Base-by-base conservation (phyloP, 2,113 vertebrate genomes). In the Lichenostomus cassidix region DNA sequence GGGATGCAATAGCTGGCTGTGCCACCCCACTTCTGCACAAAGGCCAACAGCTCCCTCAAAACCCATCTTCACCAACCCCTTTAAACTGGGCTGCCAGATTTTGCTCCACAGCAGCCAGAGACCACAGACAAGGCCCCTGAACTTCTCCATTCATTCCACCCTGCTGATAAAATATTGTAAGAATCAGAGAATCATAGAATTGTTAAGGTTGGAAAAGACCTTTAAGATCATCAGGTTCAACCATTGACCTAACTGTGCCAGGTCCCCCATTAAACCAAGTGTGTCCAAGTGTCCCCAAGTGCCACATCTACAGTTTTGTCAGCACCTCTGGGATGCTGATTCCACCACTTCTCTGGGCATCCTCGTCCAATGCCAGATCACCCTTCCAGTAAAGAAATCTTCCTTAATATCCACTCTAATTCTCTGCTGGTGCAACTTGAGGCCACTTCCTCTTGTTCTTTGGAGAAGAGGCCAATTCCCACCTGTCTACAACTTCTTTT, bases 131-230 rank as follows among this genome's bases (percentile, higher is more conserved):
- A 59, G 35, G 37, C 24, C 24, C 2, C 0, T 6, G 18, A 62
- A 47, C 41, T 0, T 0, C 25, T 35, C 75, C 9, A 10, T 22
- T 58, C 4, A 2, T 37, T n/a, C 21, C 47, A 41, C 5, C 7
- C 9, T 27, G 31, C 70, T 59, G 58, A 41, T 0, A 11, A n/a
- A 68, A 59, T n/a, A 10, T 7, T n/a, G 4, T n/a, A 53, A 41
- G 53, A 53, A n/a, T 67, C 28, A 65, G 10, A 23, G 27, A 73
- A 23, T 27, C 42, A 29, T 6, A 41, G 29, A 41, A 27, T 21
- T 3, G 31, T 53, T 35, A 47, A 42, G 35, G 25, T 5, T 71
- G 58, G 31, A 63, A 82, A 53, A 41, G 13, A 17, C 13, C 11
- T 53, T n/a, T 60, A 21, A 41, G 24, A 8, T 68, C 19, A 22